These are phyloP conservation scores for Solea solea DNA, from an alignment of 2,113 vertebrate genomes.

Conservation along the genomic window DNA sequence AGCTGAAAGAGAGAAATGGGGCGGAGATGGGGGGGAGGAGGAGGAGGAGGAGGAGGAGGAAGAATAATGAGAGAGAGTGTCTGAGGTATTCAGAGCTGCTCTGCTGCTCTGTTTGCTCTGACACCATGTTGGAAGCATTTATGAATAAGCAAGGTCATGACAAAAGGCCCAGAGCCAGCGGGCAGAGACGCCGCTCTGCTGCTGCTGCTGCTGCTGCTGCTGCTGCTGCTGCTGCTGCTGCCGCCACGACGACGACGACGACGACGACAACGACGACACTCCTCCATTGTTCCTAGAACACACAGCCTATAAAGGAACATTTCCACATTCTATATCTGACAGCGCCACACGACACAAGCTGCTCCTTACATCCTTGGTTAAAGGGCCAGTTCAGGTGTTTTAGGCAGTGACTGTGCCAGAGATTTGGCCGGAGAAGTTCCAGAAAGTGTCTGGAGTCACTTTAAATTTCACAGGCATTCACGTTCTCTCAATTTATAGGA, in stretches of 20 bases:
- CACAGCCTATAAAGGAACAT: not conserved
- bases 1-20: conserved; percentile 79
- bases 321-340: conserved; percentile 7
- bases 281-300: conserved; percentile 45
- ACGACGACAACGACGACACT: conserved; percentile 19
- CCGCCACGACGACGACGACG: not conserved
- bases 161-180: conserved; percentile 50
- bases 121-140: conserved; percentile 67
- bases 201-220: too few species aligned
- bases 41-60: conserved; percentile 47
- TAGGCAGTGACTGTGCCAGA: not conserved
- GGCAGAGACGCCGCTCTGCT: conserved; percentile 23
- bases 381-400: not conserved
- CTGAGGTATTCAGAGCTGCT: conserved; percentile 71
- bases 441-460: too few species aligned
- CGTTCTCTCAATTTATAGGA: too few species aligned
- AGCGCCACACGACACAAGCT: conserved; percentile 5
- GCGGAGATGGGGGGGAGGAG: conserved; percentile 64
- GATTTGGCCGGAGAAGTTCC: too few species aligned
- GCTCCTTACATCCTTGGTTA: not conserved
- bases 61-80: conserved; percentile 74
- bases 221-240: too few species aligned
- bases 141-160: conserved; percentile 69
- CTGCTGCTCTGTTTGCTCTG: conserved; percentile 58
- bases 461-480: too few species aligned